A percentile compares a stretch with the other conserved stretches of the same genome.
Conservation (phyloP, 2,113 vertebrate genomes). For the Ellobius talpinus region DNA sequence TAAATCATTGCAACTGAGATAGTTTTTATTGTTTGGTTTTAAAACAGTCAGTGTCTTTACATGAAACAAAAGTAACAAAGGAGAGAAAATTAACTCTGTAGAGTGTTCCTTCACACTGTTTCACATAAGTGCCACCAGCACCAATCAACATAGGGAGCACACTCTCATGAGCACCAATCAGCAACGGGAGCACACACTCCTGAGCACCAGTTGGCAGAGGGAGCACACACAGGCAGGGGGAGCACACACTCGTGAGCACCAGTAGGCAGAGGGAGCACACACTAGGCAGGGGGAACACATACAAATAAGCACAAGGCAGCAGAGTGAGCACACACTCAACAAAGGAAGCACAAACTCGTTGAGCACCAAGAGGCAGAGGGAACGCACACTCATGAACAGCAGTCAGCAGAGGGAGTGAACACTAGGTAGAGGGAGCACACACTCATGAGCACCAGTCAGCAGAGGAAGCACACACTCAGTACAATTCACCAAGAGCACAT, state of each 20-base stretch:
- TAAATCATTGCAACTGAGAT: background rate
- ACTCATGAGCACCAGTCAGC: background rate
- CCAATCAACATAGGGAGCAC: background rate
- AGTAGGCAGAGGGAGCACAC: no score
- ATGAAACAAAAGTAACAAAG: background rate
- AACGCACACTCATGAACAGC: no score
- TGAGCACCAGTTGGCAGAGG: no score
- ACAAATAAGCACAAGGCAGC: no score
- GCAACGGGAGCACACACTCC: no score
- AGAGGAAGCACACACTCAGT: background rate
- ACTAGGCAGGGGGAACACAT: no score
- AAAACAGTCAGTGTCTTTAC: background rate
- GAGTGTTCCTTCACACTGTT: background rate
- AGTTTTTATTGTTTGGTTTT: background rate
- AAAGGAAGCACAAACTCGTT: background rate
- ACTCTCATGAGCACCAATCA: no score
- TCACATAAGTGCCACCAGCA: background rate
- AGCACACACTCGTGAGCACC: no score
- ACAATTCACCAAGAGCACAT: background rate
- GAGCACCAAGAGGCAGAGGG: no score
- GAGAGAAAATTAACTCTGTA: background rate
- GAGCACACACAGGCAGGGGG: no score
- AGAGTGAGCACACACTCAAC: no score
- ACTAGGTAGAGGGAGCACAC: background rate
- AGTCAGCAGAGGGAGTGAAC: no score